Conservation (phyloP, 2,888 invertebrate species). For the Aspidiotus rigidus region DNA sequence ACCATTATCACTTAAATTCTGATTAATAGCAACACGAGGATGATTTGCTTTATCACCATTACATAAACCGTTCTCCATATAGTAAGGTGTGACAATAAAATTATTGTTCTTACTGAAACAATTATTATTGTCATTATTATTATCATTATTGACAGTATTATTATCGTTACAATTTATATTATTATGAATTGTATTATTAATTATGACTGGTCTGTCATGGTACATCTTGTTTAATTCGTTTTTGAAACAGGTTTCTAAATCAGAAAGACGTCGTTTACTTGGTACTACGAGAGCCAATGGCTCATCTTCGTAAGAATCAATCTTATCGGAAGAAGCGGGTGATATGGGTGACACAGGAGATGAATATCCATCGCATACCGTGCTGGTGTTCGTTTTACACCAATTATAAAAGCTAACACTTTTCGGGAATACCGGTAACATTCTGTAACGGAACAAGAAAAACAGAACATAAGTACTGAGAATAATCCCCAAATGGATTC, state of each 20-base stretch:
- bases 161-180: constrained; percentile 9
- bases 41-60: not conserved
- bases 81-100: not conserved
- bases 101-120: too few species aligned
- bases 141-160: constrained; percentile 6
- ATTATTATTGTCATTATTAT: constrained; percentile 15
- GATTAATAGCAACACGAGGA: not conserved
- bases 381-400: constrained; percentile 19
- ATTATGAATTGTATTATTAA: not conserved
- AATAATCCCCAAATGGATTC: not conserved
- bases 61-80: not conserved
- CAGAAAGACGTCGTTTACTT: constrained; percentile 24
- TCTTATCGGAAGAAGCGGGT: constrained; percentile 16
- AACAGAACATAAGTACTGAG: not conserved
- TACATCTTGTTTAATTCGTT: constrained; percentile 25
- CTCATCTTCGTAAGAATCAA: constrained; percentile 24
- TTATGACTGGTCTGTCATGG: constrained; percentile 15
- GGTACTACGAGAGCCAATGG: constrained; percentile 25
- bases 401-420: constrained; percentile 26
- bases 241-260: constrained; percentile 21
- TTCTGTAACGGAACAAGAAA: constrained; percentile 7
- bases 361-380: constrained; percentile 13
- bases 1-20: not conserved
- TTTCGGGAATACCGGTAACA: not conserved
- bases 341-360: constrained; percentile 19